Conservation (phyloP, 2,888 invertebrate genomes). For the Drosophila prostipennis region DNA sequence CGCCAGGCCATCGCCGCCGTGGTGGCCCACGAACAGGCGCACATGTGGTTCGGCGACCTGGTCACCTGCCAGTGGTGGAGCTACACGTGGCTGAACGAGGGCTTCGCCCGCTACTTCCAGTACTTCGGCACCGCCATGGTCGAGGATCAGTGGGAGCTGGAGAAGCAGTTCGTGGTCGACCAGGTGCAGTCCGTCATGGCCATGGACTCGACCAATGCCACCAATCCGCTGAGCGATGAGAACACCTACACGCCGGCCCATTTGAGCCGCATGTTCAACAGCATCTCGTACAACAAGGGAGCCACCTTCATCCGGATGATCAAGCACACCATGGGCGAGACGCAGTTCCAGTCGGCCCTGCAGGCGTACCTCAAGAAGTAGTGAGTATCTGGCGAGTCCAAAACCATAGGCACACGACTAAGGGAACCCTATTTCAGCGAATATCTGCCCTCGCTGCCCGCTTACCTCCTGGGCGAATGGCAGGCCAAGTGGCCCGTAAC, state of each 20-base stretch:
- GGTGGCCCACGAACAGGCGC: constrained; percentile 85
- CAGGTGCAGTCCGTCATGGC: constrained; percentile 88
- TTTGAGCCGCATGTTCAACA: constrained; percentile 87
- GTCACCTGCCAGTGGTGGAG: constrained; percentile 86
- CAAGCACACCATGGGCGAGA: constrained; percentile 86
- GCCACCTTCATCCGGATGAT: constrained; percentile 89
- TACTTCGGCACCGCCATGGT: constrained; percentile 86
- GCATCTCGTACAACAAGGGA: constrained; percentile 89
- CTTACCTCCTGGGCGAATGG: constrained; percentile 85
- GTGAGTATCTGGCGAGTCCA: constrained; percentile 59
- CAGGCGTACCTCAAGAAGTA: constrained; percentile 85
- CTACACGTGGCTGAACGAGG: constrained; percentile 88
- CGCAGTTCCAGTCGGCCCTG: constrained; percentile 86
- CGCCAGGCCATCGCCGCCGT: constrained; percentile 88
- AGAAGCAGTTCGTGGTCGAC: constrained; percentile 89
- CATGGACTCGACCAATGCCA: constrained; percentile 86
- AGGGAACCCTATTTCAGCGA: constrained; percentile 40
- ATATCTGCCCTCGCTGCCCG: constrained; percentile 84
- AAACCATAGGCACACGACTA: no score
- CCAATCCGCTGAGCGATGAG: constrained; percentile 86
- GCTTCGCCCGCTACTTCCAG: constrained; percentile 90
- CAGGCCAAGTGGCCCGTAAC: constrained; percentile 78
- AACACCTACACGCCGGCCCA: constrained; percentile 86
- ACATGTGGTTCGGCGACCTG: constrained; percentile 89
- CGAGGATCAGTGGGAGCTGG: constrained; percentile 87